Evolutionary conservation across 2,888 invertebrate species (phyloP).

Genomic region (Drosophila greeni): DNA sequence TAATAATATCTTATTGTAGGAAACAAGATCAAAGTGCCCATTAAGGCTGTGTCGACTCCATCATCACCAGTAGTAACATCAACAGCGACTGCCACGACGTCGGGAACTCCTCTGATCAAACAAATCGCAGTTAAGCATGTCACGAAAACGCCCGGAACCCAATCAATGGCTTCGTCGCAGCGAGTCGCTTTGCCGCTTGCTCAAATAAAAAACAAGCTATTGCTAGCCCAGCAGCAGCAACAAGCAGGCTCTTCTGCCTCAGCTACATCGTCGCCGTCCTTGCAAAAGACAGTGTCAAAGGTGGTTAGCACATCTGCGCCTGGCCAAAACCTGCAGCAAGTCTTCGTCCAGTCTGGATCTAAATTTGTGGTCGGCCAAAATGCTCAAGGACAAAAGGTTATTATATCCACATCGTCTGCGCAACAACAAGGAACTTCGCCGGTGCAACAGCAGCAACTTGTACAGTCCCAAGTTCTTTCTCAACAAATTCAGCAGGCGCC

Average conservation of each 20-base stretch:
- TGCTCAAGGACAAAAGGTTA: constrained; percentile 78
- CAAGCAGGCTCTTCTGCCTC: constrained; percentile 38
- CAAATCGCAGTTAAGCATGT: constrained; percentile 76
- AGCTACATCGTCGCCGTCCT: constrained; percentile 44
- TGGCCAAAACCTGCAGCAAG: constrained; percentile 74
- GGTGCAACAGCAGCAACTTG: constrained; percentile 68
- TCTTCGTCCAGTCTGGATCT: constrained; percentile 77
- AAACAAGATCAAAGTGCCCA: constrained; percentile 57
- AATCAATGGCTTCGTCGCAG: constrained; percentile 59
- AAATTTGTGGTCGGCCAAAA: constrained; percentile 77
- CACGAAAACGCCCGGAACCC: constrained; percentile 59
- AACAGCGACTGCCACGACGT: constrained; percentile 20
- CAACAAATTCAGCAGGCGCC: constrained; percentile 52
- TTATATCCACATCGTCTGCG: constrained; percentile 71
- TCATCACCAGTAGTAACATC: constrained; percentile 36
- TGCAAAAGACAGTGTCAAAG: constrained; percentile 66
- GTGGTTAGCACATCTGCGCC: constrained; percentile 48
- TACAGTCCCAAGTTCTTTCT: constrained; percentile 55
- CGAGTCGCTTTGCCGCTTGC: constrained; percentile 61
- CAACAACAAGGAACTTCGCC: constrained; percentile 46
- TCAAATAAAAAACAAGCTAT: constrained; percentile 63
- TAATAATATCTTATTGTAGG: constrained; percentile 16
- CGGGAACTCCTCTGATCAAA: constrained; percentile 57
- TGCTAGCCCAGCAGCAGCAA: constrained; percentile 65
- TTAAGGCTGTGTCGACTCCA: constrained; percentile 52